Evolutionary conservation across 2,888 invertebrate species (phyloP), one percentile per base, ranked within the genome.

Genomic region (Leucophenga maculata): DNA sequence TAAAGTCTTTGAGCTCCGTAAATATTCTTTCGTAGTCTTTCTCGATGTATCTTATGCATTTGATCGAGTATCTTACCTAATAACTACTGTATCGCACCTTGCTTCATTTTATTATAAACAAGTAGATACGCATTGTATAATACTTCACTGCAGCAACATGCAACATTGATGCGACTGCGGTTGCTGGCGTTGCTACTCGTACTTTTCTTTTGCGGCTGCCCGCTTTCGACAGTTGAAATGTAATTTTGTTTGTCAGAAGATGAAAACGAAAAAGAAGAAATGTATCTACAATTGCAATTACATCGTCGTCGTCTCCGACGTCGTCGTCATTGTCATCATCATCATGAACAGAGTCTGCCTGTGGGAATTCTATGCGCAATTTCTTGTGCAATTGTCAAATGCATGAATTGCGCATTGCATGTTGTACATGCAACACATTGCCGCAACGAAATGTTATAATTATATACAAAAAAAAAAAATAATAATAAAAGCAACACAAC

Each of bases 281-380:
- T n/a, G 50, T 18, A 50, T 14, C 55, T 18, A 50, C 50, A 50
- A 16, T 50, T 57, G 31, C 57, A 26, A 3, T 4, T 13, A 26
- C n/a, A n/a, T n/a, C 11, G 22, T 22, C 22, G 26, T 31, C 18
- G 2, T 22, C 14, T 9, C 11, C 20, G 20, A 11, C 20, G 55
- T 26, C 26, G 26, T 26, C 26, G 26, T 26, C 26, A 26, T 26
- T 4, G 26, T 26, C 26, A 26, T 2, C 26, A 26, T 26, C n/a
- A 26, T 22, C 57, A 26, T 57, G n/a, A n/a, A n/a, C n/a, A n/a
- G n/a, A 18, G 31, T 60, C 6, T 60, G 44, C 60, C 18, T 60
- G 44, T 60, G 60, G 60, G 60, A 60, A 44, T 44, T 55, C 22
- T 20, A n/a, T 55, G 20, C 55, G 20, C 55, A 55, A 44, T 44